Conservation (phyloP, 2,888 invertebrate species). For the Cristatella mucedo region DNA sequence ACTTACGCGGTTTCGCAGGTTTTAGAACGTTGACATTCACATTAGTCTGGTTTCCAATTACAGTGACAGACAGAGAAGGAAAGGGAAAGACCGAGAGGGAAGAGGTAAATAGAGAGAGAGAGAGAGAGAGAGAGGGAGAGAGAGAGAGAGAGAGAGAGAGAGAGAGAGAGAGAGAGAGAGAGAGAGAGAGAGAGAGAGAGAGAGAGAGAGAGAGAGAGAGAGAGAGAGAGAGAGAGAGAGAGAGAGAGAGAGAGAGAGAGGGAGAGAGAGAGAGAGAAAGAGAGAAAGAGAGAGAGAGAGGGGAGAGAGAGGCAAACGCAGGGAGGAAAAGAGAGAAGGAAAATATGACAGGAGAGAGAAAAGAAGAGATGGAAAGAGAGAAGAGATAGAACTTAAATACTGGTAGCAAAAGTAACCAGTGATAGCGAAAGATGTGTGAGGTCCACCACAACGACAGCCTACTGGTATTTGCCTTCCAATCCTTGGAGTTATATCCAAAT, state of each 20-base stretch:
- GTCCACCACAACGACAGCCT: too few species aligned
- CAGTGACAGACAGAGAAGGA: neutral
- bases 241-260: conserved; percentile 24
- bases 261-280: conserved; percentile 22
- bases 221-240: conserved; percentile 37
- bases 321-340: conserved; percentile 1
- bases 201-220: conserved; percentile 32
- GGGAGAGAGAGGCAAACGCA: too few species aligned
- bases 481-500: too few species aligned
- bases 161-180: conserved; percentile 1
- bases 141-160: conserved; percentile 1
- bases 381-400: conserved; percentile 11
- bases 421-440: too few species aligned
- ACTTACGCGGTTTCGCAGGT: too few species aligned
- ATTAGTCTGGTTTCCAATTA: too few species aligned
- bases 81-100: neutral
- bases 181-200: conserved; percentile 3
- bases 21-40: too few species aligned
- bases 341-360: neutral
- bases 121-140: conserved; percentile 1
- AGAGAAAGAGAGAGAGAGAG: conserved; percentile 13
- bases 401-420: too few species aligned
- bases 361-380: conserved; percentile 7
- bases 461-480: too few species aligned
- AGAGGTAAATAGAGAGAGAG: neutral